Percentiles rank a stretch among this genome's conserved stretches.
Conservation (phyloP, 1,140 invertebrate species). For the Vanessa tameamea region DNA sequence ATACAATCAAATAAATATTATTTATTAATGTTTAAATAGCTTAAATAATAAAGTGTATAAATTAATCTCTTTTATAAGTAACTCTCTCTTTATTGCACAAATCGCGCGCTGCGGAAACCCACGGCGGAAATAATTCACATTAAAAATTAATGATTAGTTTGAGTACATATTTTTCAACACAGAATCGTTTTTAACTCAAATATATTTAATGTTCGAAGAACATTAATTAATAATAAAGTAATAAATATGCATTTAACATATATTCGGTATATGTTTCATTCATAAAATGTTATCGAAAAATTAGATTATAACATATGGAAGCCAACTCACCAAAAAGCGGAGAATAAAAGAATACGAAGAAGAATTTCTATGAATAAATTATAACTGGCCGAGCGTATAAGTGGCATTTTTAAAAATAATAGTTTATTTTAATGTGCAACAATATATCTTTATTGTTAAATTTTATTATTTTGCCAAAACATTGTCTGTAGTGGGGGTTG, state of each 20-base stretch:
- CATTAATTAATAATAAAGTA: not conserved
- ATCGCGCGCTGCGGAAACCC: too few species aligned
- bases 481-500: slow-evolving; percentile 22
- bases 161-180: not conserved
- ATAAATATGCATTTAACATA: not conserved
- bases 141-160: too few species aligned
- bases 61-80: too few species aligned
- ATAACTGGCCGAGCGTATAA: slow-evolving; percentile 70
- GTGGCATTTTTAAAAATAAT: slow-evolving; percentile 56
- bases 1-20: too few species aligned
- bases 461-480: slow-evolving; percentile 33
- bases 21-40: too few species aligned
- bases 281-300: slow-evolving; percentile 19
- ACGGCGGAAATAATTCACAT: too few species aligned
- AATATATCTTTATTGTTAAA: slow-evolving; percentile 22
- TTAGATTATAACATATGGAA: slow-evolving; percentile 52
- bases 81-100: too few species aligned
- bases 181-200: not conserved
- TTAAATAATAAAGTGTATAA: too few species aligned
- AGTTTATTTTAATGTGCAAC: slow-evolving; percentile 34
- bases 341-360: slow-evolving; percentile 58
- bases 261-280: slow-evolving; percentile 13
- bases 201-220: not conserved
- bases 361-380: slow-evolving; percentile 72
- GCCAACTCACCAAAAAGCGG: slow-evolving; percentile 67